A percentile compares a stretch with the other conserved stretches of the same genome.
phyloP scores from a whole-genome alignment of 2,888 invertebrate species.

The Cephus rjabovi region DNA sequence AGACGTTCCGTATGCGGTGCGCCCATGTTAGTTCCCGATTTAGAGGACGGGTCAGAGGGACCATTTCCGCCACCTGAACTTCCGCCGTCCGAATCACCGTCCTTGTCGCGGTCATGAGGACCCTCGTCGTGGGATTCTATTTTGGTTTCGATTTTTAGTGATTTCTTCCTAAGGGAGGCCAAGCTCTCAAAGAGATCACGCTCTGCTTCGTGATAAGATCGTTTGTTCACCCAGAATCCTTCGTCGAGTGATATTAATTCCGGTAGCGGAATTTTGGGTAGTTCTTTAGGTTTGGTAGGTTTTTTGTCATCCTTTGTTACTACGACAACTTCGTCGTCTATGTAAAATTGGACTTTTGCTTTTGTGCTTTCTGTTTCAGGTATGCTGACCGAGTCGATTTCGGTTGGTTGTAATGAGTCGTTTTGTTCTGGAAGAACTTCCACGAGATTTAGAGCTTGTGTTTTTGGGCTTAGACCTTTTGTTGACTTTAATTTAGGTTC shows the following conservation, averaged over 20 bases:
- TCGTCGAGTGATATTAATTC: slow-evolving; percentile 65
- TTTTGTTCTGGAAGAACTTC: slow-evolving; percentile 11
- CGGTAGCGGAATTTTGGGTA: slow-evolving; percentile 24
- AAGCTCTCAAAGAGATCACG: slow-evolving; percentile 71
- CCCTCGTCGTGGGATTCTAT: not conserved
- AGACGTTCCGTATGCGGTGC: slow-evolving; percentile 73
- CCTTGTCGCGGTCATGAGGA: slow-evolving; percentile 49
- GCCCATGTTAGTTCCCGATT: slow-evolving; percentile 24
- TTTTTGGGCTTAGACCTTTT: not conserved
- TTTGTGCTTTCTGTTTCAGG: slow-evolving; percentile 24
- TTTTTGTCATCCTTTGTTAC: slow-evolving; percentile 45
- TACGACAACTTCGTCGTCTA: slow-evolving; percentile 56
- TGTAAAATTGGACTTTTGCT: slow-evolving; percentile 59
- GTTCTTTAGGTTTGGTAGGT: slow-evolving; percentile 18
- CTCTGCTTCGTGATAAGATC: slow-evolving; percentile 76
- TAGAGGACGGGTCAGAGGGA: slow-evolving; percentile 44
- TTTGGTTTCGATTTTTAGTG: slow-evolving; percentile 5
- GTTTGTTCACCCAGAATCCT: slow-evolving; percentile 74
- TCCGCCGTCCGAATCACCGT: slow-evolving; percentile 72
- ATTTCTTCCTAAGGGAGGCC: slow-evolving; percentile 62
- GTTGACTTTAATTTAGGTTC: slow-evolving; percentile 3
- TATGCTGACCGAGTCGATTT: not conserved
- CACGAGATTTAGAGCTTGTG: not conserved
- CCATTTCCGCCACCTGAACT: slow-evolving; percentile 72
- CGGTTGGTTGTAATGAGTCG: slow-evolving; percentile 6